These are phyloP conservation scores for Anabacerthia variegaticeps DNA, from an alignment of 2,797 vertebrate genomes.

Conservation along the genomic window DNA sequence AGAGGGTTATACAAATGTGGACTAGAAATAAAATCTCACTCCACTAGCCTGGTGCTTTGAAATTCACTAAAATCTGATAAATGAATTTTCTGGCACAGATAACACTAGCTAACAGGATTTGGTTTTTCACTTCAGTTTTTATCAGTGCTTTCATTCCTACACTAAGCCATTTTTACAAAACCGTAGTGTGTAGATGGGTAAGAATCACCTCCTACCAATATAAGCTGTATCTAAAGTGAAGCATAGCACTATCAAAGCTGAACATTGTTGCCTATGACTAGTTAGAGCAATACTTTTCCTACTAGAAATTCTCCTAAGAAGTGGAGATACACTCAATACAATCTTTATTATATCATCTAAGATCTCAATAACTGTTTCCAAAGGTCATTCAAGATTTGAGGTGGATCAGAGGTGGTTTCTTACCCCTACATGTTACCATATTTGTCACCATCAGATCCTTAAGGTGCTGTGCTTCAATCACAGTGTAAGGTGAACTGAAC, in stretches of 20 bases:
- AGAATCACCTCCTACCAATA: background rate
- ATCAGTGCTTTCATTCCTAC: background rate
- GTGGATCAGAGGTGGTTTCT: background rate
- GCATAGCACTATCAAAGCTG: background rate
- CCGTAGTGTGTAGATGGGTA: background rate
- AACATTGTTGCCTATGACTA: background rate
- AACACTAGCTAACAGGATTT: background rate
- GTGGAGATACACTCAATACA: no score
- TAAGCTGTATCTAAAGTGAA: background rate
- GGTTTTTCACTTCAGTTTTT: background rate
- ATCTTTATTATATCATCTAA: no score
- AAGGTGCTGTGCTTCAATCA: background rate
- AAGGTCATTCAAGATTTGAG: background rate
- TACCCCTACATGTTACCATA: background rate
- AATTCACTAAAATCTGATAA: background rate
- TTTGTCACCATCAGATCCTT: background rate
- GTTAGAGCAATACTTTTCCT: background rate
- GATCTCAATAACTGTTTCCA: background rate
- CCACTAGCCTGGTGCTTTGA: background rate
- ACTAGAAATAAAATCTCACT: background rate
- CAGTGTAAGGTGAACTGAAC: background rate
- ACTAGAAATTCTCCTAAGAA: background rate
- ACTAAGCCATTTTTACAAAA: background rate
- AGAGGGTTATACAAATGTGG: background rate
- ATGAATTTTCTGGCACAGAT: background rate